Conservation (phyloP, 1,140 invertebrate species). For the Eumeta japonica region DNA sequence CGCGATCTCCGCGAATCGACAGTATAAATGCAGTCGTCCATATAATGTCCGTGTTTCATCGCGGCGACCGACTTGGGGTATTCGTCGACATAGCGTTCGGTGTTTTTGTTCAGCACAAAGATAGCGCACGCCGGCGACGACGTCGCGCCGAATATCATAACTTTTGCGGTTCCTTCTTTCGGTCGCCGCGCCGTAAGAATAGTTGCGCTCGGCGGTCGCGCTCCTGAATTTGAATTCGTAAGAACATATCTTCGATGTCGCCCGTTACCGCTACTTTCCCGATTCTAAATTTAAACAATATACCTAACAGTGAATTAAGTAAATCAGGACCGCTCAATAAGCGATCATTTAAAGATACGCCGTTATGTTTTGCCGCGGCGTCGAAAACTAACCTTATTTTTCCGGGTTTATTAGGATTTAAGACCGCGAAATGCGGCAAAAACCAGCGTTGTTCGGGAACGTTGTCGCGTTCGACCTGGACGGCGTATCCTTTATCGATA, state of each 20-base stretch:
- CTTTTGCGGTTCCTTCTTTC: neutral
- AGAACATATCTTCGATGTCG: conserved; percentile 22
- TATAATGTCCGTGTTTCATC: conserved; percentile 28
- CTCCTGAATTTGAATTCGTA: conserved; percentile 9
- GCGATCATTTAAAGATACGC: conserved; percentile 15
- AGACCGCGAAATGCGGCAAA: conserved; percentile 18
- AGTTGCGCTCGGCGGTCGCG: conserved; percentile 14
- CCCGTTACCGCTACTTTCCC: conserved; percentile 13
- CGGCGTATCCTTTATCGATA: conserved; percentile 4
- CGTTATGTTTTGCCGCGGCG: conserved; percentile 15
- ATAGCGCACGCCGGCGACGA: no score
- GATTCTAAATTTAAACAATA: conserved; percentile 17
- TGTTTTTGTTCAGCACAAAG: conserved; percentile 19
- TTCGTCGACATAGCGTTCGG: conserved; percentile 9
- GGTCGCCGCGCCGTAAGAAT: conserved; percentile 15
- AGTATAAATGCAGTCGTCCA: conserved; percentile 36
- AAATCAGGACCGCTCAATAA: conserved; percentile 21
- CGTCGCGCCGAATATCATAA: conserved; percentile 25
- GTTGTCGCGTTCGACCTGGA: neutral
- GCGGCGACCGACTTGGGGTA: conserved; percentile 20
- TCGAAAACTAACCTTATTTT: conserved; percentile 20
- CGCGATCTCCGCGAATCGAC: conserved; percentile 11
- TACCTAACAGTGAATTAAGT: no score
- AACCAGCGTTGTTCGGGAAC: conserved; percentile 10
- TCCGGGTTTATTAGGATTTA: conserved; percentile 11